Conservation (phyloP, 2,888 invertebrate genomes). For the Leucoma salicis region DNA sequence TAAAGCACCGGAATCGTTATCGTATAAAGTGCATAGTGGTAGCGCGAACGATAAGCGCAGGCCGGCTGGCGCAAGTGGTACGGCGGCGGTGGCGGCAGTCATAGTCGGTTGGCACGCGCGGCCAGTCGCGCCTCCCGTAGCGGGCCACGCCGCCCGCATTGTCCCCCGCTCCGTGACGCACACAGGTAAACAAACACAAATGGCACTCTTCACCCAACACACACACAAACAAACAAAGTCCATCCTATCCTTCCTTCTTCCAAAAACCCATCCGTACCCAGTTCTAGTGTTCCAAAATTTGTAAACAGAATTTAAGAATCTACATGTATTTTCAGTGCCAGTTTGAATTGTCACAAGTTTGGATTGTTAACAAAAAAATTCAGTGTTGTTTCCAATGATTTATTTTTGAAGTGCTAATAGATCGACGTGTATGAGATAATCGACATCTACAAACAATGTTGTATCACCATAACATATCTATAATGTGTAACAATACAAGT, state of each 20-base stretch:
- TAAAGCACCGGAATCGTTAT: conserved; percentile 58
- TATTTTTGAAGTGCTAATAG: conserved; percentile 58
- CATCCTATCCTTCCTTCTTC: conserved; percentile 17
- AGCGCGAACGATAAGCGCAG: conserved; percentile 69
- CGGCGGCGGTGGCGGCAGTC: conserved; percentile 60
- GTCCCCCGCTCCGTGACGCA: conserved; percentile 48
- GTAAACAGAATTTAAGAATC: conserved; percentile 35
- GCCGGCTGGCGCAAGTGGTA: conserved; percentile 39
- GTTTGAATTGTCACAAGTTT: conserved; percentile 48
- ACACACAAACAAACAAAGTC: conserved; percentile 24
- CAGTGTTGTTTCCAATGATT: conserved; percentile 50
- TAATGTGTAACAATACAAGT: conserved; percentile 9
- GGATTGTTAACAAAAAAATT: conserved; percentile 59
- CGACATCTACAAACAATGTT: conserved; percentile 25
- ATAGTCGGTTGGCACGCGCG: conserved; percentile 71
- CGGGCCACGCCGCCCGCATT: conserved; percentile 60
- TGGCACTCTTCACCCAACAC: conserved; percentile 20
- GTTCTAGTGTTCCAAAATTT: conserved; percentile 41
- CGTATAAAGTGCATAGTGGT: conserved; percentile 59
- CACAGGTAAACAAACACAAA: conserved; percentile 66
- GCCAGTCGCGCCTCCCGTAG: conserved; percentile 67
- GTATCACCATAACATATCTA: conserved; percentile 3
- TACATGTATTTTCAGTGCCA: conserved; percentile 43
- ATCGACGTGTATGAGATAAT: conserved; percentile 46
- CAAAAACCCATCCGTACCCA: conserved; percentile 18